Evolutionary conservation across 2,888 invertebrate genomes (phyloP).

Genomic region (Dascillus cervinus): DNA sequence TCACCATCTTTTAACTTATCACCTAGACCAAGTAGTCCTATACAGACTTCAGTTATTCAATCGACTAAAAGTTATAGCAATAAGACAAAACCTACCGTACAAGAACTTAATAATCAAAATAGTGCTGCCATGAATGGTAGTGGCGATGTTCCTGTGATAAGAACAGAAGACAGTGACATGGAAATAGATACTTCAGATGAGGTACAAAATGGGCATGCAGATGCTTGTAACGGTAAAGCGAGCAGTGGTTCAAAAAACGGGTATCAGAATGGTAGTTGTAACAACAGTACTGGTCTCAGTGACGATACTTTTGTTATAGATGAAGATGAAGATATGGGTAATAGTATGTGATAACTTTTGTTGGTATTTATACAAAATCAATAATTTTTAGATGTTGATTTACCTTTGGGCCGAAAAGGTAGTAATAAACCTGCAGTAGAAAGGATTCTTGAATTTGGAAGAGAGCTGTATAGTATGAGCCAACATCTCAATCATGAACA

Average conservation of each 20-base stretch:
- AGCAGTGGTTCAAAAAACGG: conserved; percentile 43
- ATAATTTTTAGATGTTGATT: conserved; percentile 42
- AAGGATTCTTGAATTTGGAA: conserved; percentile 89
- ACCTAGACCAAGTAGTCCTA: conserved; percentile 46
- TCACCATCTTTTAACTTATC: conserved; percentile 28
- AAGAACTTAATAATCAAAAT: conserved; percentile 35
- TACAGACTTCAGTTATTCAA: conserved; percentile 75
- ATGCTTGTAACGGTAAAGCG: conserved; percentile 26
- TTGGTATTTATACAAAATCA: conserved; percentile 1
- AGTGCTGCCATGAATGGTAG: conserved; percentile 45
- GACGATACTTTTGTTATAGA: conserved; percentile 52
- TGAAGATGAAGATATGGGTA: conserved; percentile 68
- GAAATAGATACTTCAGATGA: conserved; percentile 46
- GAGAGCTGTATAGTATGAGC: conserved; percentile 88
- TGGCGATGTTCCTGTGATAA: conserved; percentile 32
- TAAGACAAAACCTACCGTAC: conserved; percentile 24
- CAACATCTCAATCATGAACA: conserved; percentile 74
- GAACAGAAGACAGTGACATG: conserved; percentile 46
- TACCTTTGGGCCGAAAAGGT: conserved; percentile 35
- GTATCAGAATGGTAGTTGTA: conserved; percentile 52
- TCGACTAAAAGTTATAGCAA: conserved; percentile 55
- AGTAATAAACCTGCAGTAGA: conserved; percentile 82
- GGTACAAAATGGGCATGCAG: conserved; percentile 39
- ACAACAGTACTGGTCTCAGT: conserved; percentile 23
- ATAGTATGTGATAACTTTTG: conserved; percentile 27